Percentiles rank a stretch among this genome's conserved stretches.
Conservation (phyloP, 2,113 vertebrate genomes). For the Falco punctatus region DNA sequence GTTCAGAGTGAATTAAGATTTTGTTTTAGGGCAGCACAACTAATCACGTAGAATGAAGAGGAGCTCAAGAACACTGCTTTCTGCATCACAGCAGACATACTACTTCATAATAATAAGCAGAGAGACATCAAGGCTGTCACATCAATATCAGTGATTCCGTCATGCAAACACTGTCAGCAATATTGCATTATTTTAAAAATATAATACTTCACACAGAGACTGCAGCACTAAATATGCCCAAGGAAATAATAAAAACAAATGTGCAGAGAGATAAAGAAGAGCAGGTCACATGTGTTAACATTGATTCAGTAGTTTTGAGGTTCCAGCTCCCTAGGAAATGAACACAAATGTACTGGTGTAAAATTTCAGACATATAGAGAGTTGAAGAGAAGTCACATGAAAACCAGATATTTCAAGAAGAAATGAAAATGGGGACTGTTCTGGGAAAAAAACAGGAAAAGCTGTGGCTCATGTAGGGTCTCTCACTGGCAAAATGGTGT, state of each 20-base stretch:
- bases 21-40: slow-evolving; percentile 2
- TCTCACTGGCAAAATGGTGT: not conserved
- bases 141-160: slow-evolving; percentile 19
- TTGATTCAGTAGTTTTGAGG: not conserved
- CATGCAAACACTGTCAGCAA: slow-evolving; percentile 6
- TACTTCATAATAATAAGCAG: slow-evolving; percentile 47
- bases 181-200: slow-evolving; percentile 36
- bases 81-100: not conserved
- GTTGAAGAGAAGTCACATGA: not conserved
- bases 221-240: not conserved
- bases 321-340: not conserved
- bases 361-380: not conserved
- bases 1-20: slow-evolving; percentile 17
- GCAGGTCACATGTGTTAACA: not conserved
- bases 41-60: not conserved
- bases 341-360: not conserved
- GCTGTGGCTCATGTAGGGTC: not conserved
- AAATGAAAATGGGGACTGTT: not conserved
- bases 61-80: not conserved
- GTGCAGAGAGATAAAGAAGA: not conserved
- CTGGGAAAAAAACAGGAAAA: not conserved
- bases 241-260: slow-evolving; percentile 37
- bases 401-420: not conserved
- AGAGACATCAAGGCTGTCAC: slow-evolving; percentile 36
- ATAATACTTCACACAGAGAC: not conserved